A percentile compares a stretch with the other conserved stretches of the same genome.
These are phyloP conservation scores for Platycercus adscitus DNA, from an alignment of 2,113 vertebrate species.

Conservation along the genomic window DNA sequence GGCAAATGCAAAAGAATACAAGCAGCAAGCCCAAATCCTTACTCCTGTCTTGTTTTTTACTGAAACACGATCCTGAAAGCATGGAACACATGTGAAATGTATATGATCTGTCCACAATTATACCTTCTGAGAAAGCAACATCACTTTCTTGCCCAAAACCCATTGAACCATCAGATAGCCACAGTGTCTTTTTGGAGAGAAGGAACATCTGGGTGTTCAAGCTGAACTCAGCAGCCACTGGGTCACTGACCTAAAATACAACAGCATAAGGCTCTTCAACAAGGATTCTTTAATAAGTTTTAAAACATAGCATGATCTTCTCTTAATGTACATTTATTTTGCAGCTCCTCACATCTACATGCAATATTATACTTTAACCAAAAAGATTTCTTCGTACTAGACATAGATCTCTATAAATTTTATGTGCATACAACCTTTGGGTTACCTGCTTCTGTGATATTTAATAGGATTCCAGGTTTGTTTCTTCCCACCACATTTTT, in stretches of 20 bases:
- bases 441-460: not conserved
- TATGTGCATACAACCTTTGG: not conserved
- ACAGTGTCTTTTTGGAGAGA: slow-evolving; percentile 87
- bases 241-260: slow-evolving; percentile 90
- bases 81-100: not conserved
- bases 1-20: not conserved
- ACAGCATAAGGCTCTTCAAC: not conserved
- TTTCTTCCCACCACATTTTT: not conserved
- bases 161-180: slow-evolving; percentile 94
- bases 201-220: slow-evolving; percentile 94
- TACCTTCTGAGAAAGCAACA: slow-evolving; percentile 90
- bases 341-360: not conserved
- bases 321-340: not conserved
- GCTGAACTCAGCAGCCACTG: slow-evolving; percentile 93
- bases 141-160: slow-evolving; percentile 92
- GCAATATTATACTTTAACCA: not conserved
- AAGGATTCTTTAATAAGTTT: not conserved
- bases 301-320: not conserved
- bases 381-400: not conserved
- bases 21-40: not conserved
- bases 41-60: not conserved
- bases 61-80: not conserved
- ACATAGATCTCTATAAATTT: not conserved
- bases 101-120: not conserved
- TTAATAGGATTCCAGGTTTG: not conserved